Conservation (phyloP, 23 tunicate species). For the Halocynthia aurantium region DNA sequence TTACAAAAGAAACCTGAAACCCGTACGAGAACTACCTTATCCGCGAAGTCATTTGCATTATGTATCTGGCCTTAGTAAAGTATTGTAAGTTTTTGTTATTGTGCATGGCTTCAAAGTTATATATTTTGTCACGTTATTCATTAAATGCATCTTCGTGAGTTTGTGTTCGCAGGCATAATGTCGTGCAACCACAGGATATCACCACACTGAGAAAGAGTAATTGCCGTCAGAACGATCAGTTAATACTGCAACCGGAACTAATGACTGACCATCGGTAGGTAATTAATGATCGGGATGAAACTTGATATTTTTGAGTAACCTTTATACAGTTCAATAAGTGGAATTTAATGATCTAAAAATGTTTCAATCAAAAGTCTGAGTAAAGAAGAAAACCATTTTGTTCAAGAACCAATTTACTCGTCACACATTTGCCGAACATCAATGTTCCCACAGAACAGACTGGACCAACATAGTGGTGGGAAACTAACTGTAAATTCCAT, state of each 20-base stretch:
- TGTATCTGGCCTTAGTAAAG: constrained; percentile 35
- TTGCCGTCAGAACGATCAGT: constrained; percentile 41
- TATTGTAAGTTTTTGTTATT: constrained; percentile 14
- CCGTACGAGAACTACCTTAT: background rate
- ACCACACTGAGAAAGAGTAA: constrained; percentile 33
- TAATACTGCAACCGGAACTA: constrained; percentile 25
- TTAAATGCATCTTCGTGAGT: background rate
- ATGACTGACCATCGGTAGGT: constrained; percentile 24
- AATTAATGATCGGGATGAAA: background rate
- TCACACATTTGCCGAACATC: constrained; percentile 30
- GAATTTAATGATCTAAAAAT: background rate
- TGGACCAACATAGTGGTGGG: constrained; percentile 32
- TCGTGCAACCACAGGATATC: constrained; percentile 40
- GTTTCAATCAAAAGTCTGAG: constrained; percentile 10
- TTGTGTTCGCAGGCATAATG: constrained; percentile 32
- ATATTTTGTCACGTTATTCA: background rate
- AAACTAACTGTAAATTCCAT: background rate
- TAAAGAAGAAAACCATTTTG: constrained; percentile 46
- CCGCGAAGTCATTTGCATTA: constrained; percentile 44
- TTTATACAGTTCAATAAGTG: background rate
- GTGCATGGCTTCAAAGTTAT: background rate
- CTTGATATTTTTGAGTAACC: background rate
- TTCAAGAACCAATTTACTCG: constrained; percentile 32
- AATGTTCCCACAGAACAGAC: constrained; percentile 56
- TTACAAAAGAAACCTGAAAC: background rate